Evolutionary conservation across 2,888 invertebrate species (phyloP), one percentile per base, ranked within the genome.

Genomic region (Pollenia angustigena): DNA sequence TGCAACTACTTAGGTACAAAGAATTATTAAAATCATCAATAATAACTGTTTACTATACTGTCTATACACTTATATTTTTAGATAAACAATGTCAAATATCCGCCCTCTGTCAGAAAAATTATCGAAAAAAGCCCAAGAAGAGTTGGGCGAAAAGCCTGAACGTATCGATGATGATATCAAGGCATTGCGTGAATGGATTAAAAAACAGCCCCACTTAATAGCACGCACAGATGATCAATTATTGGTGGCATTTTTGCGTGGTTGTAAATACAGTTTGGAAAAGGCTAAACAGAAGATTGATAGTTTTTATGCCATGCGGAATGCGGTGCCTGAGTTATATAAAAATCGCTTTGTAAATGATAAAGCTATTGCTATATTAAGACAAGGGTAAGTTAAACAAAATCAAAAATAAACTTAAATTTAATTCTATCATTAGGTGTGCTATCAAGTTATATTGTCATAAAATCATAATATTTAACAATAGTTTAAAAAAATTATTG

Each of bases 311-410:
- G 95, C 95, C 0, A 90, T 93, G 90, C 94, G 94, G 87, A 94
- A 94, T 3, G 92, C 94, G 48, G 93, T 95, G 0, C 95, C 96
- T 0, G 96, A 96, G 90, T 93, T 95, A 79, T 95, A 95, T 89
- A 93, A 91, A 85, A 89, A 93, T 89, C 91, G 93, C 12, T 90
- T 90, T 60, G 92, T 92, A 7, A 90, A 91, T 66, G 91, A 92
- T 56, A 92, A 90, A 80, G 90, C 90, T 44, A 78, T 92, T 32
- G 91, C 88, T 79, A 92, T 93, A 72, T 88, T 93, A 12, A 90
- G 90, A 89, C 90, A 91, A 71, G 93, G 92, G 93, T 93, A 88
- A 88, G 90, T 82, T 16, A 8, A 14, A 79, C 40, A 40, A 54
- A 71, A 42, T 2, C 18, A 44, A n/a, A 44, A n/a, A 12, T 6